Evolutionary conservation across 2,113 vertebrate genomes (phyloP).

Genomic region (Brachypodius melanocephalos): DNA sequence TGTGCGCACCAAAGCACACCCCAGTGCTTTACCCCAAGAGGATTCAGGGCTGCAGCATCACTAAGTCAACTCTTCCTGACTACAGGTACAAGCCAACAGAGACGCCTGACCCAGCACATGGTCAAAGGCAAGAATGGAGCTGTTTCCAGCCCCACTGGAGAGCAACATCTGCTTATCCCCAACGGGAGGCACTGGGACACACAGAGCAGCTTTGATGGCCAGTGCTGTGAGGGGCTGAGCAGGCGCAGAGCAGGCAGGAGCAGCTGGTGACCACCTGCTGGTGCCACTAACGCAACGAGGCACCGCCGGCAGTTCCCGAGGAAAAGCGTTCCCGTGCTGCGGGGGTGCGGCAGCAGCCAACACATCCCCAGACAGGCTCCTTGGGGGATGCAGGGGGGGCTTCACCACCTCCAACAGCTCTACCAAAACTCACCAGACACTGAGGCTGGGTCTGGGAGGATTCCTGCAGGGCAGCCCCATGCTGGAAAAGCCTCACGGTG

Average conservation of each 20-base stretch:
- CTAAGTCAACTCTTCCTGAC: background rate
- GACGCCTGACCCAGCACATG: background rate
- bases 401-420: background rate
- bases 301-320: background rate
- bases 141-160: background rate
- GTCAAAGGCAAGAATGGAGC: fast-evolving
- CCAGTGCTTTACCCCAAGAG: background rate
- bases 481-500: background rate
- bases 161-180: background rate
- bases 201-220: background rate
- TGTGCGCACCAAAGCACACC: fast-evolving
- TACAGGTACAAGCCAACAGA: background rate
- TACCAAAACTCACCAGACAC: background rate
- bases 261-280: constrained; percentile 19
- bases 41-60: background rate
- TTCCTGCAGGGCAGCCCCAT: background rate
- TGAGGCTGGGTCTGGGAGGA: background rate
- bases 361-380: background rate
- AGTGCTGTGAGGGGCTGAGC: background rate
- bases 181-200: fast-evolving
- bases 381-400: fast-evolving
- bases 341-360: background rate
- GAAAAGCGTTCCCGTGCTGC: fast-evolving
- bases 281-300: background rate
- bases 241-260: background rate